phyloP scores from a whole-genome alignment of 2,113 vertebrate genomes.

The Cavia porcellus region DNA sequence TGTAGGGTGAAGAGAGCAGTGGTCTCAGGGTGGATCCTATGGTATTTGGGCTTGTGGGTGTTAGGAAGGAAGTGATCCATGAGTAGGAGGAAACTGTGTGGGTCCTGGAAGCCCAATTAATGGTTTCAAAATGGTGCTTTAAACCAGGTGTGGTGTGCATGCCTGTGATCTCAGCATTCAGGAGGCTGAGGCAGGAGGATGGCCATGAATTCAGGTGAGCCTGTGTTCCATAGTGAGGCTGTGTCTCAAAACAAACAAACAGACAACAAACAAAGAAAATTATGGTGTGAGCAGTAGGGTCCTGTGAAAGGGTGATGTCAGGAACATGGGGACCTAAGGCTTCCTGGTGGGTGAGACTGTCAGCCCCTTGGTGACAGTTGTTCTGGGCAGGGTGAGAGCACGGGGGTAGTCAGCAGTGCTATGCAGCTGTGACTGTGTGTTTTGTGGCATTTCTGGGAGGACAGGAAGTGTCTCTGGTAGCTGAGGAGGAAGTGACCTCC shows the following conservation, averaged over 20 bases:
- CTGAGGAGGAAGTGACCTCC: not conserved
- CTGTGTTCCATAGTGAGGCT: not conserved
- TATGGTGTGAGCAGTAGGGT: not conserved
- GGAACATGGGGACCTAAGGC: not conserved
- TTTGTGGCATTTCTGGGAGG: not conserved
- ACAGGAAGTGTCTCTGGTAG: not conserved
- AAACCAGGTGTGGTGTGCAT: not conserved
- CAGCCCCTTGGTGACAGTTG: not conserved
- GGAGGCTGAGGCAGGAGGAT: not conserved
- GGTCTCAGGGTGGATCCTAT: not conserved
- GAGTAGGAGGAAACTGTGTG: not conserved
- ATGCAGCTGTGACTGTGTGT: not conserved
- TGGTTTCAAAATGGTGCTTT: not conserved
- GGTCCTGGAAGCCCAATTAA: not conserved
- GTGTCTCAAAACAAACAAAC: not conserved
- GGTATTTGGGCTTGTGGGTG: not conserved
- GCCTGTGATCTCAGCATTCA: not conserved
- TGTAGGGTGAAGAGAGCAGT: not conserved
- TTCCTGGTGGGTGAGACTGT: not conserved
- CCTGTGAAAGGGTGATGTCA: not conserved
- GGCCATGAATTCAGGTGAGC: not conserved
- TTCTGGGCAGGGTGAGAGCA: not conserved
- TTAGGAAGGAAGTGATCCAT: not conserved
- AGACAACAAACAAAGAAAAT: not conserved
- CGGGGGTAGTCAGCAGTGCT: not conserved